A percentile compares a stretch with the other conserved stretches of the same genome.
phyloP scores from a whole-genome alignment of 2,888 invertebrate species.

The Heliconius ethilla region DNA sequence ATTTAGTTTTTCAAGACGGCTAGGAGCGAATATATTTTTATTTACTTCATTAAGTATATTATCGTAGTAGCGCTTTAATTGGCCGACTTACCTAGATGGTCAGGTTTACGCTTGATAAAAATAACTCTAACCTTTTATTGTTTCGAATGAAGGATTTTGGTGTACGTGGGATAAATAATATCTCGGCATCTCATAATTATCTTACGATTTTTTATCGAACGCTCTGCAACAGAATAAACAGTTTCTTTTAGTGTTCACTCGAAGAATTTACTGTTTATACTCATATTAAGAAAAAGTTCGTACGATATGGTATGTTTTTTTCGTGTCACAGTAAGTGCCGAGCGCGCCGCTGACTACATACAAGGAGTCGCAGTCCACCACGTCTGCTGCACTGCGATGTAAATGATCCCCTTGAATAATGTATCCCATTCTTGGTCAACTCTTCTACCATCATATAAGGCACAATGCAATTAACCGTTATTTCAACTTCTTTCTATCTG shows the following conservation, averaged over 20 bases:
- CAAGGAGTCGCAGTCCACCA: slow-evolving; percentile 72
- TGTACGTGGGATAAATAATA: slow-evolving; percentile 47
- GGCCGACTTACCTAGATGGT: slow-evolving; percentile 33
- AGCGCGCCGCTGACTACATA: slow-evolving; percentile 67
- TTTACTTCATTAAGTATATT: slow-evolving; percentile 39
- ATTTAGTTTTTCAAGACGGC: slow-evolving; percentile 33
- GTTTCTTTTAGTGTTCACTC: slow-evolving; percentile 49
- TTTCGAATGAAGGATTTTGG: slow-evolving; percentile 45
- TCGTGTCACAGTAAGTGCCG: slow-evolving; percentile 62
- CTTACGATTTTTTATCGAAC: slow-evolving; percentile 47
- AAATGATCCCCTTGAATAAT: slow-evolving; percentile 81
- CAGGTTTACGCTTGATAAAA: slow-evolving; percentile 41
- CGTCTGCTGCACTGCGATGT: slow-evolving; percentile 73
- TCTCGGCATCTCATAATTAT: slow-evolving; percentile 47
- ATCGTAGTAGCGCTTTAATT: slow-evolving; percentile 41
- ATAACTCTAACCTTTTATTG: slow-evolving; percentile 41
- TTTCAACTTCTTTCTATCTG: slow-evolving; percentile 67
- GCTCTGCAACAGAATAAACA: slow-evolving; percentile 49
- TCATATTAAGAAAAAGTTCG: slow-evolving; percentile 65
- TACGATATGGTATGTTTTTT: slow-evolving; percentile 75
- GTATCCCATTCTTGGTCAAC: slow-evolving; percentile 76
- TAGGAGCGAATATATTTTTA: slow-evolving; percentile 38
- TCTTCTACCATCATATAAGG: slow-evolving; percentile 74
- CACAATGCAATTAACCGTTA: slow-evolving; percentile 74
- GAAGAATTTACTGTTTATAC: slow-evolving; percentile 50